Base-by-base conservation (phyloP, 1,140 invertebrate genomes). In the Batillaria attramentaria region DNA sequence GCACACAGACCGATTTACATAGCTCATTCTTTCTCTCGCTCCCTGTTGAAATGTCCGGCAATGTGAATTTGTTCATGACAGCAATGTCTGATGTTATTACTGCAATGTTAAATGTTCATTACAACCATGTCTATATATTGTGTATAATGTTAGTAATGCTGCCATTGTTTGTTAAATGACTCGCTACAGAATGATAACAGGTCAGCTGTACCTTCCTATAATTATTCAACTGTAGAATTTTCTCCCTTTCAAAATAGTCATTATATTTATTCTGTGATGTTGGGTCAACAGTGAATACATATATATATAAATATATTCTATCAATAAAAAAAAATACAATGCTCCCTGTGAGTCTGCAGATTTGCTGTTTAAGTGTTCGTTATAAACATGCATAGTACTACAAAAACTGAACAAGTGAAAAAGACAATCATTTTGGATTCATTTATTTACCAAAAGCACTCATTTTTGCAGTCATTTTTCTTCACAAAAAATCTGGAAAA, bases 191-290 rank as follows among this genome's bases (percentile, higher is more conserved):
- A 62, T 28, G 24, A 16, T 18, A 10, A 62, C n/a, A 24, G 57
- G 8, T 8, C 33, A 24, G n/a, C 57, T 28, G n/a, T 1, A 10
- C 57, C 57, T 31, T n/a, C n/a, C n/a, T 16, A 62, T 62, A 20
- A 62, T 37, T 75, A 65, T 75, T 75, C 54, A 37, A 75, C 35
- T 65, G 54, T 75, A 75, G 73, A 39, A 10, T 54, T 75, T 39
- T 54, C 73, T 75, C 68, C 73, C 54, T 75, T 75, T 75, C 54
- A 75, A 75, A 75, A 62, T 75, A 75, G 73, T 75, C 73, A 75
- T 70, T 70, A 39, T 75, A 75, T 75, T 75, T 75, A 75, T 75
- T 75, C 73, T 75, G 73, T 75, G 73, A 75, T 75, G 73, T 65
- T 62, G 73, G 73, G 73, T 75, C 73, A 65, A 42, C 73, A 62